Percentiles rank a stretch among this genome's conserved stretches.
These are phyloP conservation scores for Squalus acanthias DNA, from an alignment of 2,797 vertebrate species.

Conservation along the genomic window DNA sequence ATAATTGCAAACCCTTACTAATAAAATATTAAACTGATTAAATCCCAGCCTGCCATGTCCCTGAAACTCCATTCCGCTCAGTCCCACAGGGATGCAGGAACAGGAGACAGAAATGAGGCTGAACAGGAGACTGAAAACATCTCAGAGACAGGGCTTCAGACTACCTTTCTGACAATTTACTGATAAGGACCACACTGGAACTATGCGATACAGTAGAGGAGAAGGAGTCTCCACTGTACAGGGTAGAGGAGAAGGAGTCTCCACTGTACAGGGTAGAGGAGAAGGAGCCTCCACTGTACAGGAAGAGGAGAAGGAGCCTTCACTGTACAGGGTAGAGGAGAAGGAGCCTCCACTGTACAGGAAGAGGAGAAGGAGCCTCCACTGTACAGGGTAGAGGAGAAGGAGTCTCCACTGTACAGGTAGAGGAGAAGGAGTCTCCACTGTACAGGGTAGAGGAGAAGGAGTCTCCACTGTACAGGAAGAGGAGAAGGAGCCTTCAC, in stretches of 20 bases:
- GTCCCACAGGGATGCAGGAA: not conserved
- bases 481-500: not conserved
- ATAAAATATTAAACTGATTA: not conserved
- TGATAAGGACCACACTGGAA: not conserved
- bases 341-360: too few relatives aligned
- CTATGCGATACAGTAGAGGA: not conserved
- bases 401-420: too few relatives aligned
- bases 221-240: not conserved
- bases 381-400: too few relatives aligned
- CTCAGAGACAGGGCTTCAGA: not conserved
- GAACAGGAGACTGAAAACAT: not conserved
- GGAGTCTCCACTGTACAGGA: not conserved
- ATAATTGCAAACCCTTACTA: not conserved
- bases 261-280: not conserved
- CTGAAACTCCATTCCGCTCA: not conserved
- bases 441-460: not conserved
- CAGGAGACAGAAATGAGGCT: not conserved
- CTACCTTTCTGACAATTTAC: not conserved
- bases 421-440: too few relatives aligned
- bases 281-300: not conserved
- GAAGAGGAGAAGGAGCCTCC: too few relatives aligned
- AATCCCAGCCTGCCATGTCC: not conserved
- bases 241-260: not conserved
- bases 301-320: not conserved
- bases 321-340: too few relatives aligned